These are phyloP conservation scores for Marmota flaviventris DNA, from an alignment of 2,113 vertebrate species.

Conservation along the genomic window DNA sequence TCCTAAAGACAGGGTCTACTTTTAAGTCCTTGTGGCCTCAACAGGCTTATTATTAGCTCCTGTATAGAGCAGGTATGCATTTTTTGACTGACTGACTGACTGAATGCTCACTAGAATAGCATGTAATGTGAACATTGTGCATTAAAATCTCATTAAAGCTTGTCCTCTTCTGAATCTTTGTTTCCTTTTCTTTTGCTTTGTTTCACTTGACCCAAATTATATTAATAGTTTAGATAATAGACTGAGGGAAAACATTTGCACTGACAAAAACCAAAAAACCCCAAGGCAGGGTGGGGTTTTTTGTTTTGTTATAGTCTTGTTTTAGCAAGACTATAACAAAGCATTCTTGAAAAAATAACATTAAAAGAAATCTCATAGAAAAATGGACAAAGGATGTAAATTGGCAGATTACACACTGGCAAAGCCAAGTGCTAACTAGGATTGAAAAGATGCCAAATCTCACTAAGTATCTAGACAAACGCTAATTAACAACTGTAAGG, in stretches of 20 bases:
- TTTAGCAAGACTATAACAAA: not conserved
- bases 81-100: not conserved
- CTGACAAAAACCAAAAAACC: not conserved
- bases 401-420: not conserved
- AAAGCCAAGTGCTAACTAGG: not conserved
- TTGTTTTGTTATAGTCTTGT: too few relatives aligned
- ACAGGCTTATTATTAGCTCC: not conserved
- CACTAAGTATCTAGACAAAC: not conserved
- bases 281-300: not conserved
- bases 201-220: not conserved
- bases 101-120: not conserved
- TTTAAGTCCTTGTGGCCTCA: not conserved
- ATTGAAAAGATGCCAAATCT: not conserved
- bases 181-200: not conserved
- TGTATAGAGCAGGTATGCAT: not conserved
- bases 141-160: constrained; percentile 3
- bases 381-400: not conserved
- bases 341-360: not conserved
- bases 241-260: not conserved
- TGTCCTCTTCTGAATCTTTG: not conserved
- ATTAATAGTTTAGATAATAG: not conserved
- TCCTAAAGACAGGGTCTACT: not conserved
- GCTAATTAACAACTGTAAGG: not conserved
- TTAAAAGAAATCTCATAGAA: not conserved
- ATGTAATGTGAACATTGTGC: not conserved